Evolutionary conservation across 2,113 vertebrate genomes (phyloP).

Genomic region (Apus apus): DNA sequence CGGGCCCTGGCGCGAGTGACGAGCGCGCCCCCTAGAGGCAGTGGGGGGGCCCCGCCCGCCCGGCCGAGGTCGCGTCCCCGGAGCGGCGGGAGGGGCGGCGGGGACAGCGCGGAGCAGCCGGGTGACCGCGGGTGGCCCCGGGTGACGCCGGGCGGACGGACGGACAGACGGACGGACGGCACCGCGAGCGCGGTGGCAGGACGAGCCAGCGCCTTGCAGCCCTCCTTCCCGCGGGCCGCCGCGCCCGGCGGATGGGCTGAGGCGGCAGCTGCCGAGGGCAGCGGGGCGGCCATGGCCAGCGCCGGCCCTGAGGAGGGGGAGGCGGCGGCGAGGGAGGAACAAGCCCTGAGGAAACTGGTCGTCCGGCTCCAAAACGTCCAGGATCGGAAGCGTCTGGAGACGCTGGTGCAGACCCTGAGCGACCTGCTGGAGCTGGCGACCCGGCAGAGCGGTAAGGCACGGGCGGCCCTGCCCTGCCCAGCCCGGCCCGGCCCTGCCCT

Average conservation of each 20-base stretch:
- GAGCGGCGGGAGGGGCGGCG: not conserved
- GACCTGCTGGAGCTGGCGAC: slow-evolving; percentile 85
- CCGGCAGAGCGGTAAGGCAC: slow-evolving; percentile 80
- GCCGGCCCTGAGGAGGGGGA: slow-evolving; percentile 23
- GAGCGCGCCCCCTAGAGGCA: not conserved
- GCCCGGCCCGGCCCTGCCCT: not conserved
- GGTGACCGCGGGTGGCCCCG: no score
- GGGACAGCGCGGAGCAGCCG: not conserved
- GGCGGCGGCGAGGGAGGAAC: slow-evolving; percentile 78
- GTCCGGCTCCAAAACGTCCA: slow-evolving; percentile 87
- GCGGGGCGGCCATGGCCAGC: slow-evolving; percentile 63
- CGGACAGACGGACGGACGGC: no score
- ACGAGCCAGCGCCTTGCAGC: not conserved
- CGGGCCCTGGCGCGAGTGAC: not conserved
- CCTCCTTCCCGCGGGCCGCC: not conserved
- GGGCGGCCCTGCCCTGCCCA: not conserved
- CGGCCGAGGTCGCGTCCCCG: not conserved
- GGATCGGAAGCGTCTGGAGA: slow-evolving; percentile 82
- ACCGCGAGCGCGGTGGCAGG: not conserved
- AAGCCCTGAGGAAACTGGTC: slow-evolving; percentile 83
- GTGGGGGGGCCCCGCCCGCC: no score
- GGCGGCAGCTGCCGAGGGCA: not conserved
- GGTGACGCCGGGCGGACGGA: no score
- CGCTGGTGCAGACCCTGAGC: slow-evolving; percentile 87
- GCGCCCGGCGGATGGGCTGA: not conserved